phyloP scores from a whole-genome alignment of 1,140 invertebrate species.

The Bombus turneri region DNA sequence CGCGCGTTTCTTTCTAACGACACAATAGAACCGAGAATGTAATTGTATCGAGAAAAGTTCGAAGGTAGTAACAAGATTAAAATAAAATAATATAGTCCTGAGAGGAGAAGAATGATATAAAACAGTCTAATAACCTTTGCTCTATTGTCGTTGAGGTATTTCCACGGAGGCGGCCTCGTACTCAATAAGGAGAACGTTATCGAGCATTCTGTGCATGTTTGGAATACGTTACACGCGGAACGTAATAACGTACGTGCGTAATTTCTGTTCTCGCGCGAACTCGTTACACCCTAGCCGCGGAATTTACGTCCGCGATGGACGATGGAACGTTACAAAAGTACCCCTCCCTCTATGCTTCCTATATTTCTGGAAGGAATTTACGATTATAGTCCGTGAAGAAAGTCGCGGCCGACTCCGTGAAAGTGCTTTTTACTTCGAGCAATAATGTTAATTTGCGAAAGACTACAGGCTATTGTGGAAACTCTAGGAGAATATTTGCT shows the following conservation, averaged over 20 bases:
- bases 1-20: neutral
- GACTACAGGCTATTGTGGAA: too few species aligned
- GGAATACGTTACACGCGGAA: constrained; percentile 14
- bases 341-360: too few species aligned
- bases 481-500: neutral
- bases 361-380: neutral
- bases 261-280: neutral
- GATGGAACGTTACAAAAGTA: neutral
- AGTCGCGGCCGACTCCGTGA: neutral
- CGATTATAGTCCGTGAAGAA: neutral
- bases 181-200: constrained; percentile 30
- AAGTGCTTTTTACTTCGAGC: neutral
- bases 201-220: constrained; percentile 32
- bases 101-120: neutral
- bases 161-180: neutral
- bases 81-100: neutral
- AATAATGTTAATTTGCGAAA: neutral
- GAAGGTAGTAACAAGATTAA: neutral
- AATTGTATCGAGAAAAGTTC: neutral
- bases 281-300: neutral
- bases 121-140: neutral
- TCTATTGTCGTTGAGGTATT: neutral
- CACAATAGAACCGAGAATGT: neutral
- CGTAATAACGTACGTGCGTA: constrained; percentile 26
- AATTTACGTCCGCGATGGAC: neutral